Evolutionary conservation across 2,888 invertebrate genomes (phyloP).

Genomic region (Eulithis testata): DNA sequence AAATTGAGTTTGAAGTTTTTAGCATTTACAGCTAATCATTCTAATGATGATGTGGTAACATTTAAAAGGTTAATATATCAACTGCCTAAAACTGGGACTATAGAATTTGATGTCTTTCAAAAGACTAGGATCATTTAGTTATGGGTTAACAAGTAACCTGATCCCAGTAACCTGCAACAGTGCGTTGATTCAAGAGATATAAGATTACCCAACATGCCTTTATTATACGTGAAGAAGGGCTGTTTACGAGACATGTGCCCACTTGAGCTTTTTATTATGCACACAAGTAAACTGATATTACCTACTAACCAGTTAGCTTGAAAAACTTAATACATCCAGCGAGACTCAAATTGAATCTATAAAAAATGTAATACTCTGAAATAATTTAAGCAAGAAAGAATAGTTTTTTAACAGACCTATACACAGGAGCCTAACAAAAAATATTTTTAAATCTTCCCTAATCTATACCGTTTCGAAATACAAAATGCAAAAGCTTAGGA

Average conservation of each 20-base stretch:
- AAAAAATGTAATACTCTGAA: not conserved
- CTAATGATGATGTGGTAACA: conserved; percentile 51
- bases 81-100: conserved; percentile 13
- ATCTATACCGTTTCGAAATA: not conserved
- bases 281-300: conserved; percentile 19
- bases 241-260: conserved; percentile 21
- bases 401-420: no score
- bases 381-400: no score
- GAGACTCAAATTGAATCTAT: conserved; percentile 1
- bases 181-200: conserved; percentile 9
- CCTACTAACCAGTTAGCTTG: not conserved
- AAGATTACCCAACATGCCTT: conserved; percentile 6
- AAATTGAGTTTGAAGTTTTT: conserved; percentile 64
- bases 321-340: conserved; percentile 8
- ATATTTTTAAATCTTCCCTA: not conserved
- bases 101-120: conserved; percentile 17
- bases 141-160: conserved; percentile 3
- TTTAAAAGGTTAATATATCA: conserved; percentile 24
- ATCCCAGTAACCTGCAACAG: conserved; percentile 2
- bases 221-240: conserved; percentile 17
- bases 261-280: conserved; percentile 22
- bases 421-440: no score
- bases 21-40: conserved; percentile 65
- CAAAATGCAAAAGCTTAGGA: not conserved
- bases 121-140: conserved; percentile 1